Percentiles rank a stretch among this genome's conserved stretches.
Conservation (phyloP, 2,113 vertebrate species). For the Nibea coibor region DNA sequence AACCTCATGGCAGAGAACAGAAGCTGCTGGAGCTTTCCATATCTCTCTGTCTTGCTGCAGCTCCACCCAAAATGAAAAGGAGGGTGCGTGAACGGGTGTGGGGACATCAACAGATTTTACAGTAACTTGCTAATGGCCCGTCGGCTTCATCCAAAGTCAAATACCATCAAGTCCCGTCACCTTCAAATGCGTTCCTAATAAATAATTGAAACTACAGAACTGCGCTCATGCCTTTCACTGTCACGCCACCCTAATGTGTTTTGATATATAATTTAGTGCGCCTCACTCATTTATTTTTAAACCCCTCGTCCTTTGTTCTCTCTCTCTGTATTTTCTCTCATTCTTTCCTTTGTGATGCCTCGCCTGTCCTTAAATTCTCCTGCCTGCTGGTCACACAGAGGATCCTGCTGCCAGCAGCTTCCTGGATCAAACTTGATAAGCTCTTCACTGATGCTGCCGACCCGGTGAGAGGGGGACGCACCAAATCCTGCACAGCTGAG, state of each 20-base stretch:
- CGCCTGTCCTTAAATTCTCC: constrained; percentile 43
- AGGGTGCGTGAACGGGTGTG: neutral
- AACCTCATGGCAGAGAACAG: neutral
- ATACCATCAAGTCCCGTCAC: neutral
- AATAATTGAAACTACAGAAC: constrained; percentile 25
- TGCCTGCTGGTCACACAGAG: constrained; percentile 14
- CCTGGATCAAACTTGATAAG: constrained; percentile 62
- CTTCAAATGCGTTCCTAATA: constrained; percentile 47
- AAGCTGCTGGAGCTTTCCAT: neutral
- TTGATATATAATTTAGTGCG: constrained; percentile 37
- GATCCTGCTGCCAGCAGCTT: constrained; percentile 24
- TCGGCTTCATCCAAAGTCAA: constrained; percentile 1
- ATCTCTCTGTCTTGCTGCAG: neutral
- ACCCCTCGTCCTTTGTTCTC: constrained; percentile 24
- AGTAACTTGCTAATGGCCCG: neutral
- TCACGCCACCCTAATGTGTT: neutral
- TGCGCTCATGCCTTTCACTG: constrained; percentile 11
- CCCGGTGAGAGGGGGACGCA: constrained; percentile 12
- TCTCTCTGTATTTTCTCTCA: neutral
- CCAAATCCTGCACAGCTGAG: constrained; percentile 72
- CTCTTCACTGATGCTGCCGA: constrained; percentile 41
- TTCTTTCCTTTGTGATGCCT: constrained; percentile 36
- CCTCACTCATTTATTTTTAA: constrained; percentile 38
- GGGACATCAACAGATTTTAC: neutral
- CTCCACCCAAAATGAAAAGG: neutral